Conservation (phyloP, 2,888 invertebrate genomes). For the Petrolisthes cinctipes region DNA sequence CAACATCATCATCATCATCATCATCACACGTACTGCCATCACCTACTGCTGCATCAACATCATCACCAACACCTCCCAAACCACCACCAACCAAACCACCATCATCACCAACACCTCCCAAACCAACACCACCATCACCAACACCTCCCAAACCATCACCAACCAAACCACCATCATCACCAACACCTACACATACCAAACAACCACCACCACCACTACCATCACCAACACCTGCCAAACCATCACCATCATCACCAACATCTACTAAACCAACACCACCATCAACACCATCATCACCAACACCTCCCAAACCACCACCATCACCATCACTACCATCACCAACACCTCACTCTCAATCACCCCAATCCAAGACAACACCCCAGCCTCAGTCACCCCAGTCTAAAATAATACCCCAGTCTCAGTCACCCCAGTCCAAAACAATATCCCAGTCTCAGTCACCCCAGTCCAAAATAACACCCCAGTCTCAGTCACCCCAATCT, state of each 20-base stretch:
- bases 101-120: background rate
- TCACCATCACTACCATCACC: background rate
- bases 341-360: too few relatives aligned
- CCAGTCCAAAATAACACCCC: too few relatives aligned
- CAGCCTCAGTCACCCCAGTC: too few relatives aligned
- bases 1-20: background rate
- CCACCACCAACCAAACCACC: background rate
- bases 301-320: background rate
- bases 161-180: background rate
- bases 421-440: too few relatives aligned
- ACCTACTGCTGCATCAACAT: background rate
- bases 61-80: background rate
- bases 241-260: background rate
- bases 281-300: background rate
- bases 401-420: too few relatives aligned
- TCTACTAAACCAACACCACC: background rate
- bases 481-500: too few relatives aligned
- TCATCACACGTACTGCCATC: too few relatives aligned
- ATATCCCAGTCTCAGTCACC: too few relatives aligned
- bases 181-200: too few relatives aligned
- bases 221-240: background rate
- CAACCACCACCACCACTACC: background rate
- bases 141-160: background rate
- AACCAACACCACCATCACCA: background rate
- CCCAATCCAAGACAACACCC: too few relatives aligned